phyloP scores from a whole-genome alignment of 2,888 invertebrate genomes.

The Sesamia inferens region DNA sequence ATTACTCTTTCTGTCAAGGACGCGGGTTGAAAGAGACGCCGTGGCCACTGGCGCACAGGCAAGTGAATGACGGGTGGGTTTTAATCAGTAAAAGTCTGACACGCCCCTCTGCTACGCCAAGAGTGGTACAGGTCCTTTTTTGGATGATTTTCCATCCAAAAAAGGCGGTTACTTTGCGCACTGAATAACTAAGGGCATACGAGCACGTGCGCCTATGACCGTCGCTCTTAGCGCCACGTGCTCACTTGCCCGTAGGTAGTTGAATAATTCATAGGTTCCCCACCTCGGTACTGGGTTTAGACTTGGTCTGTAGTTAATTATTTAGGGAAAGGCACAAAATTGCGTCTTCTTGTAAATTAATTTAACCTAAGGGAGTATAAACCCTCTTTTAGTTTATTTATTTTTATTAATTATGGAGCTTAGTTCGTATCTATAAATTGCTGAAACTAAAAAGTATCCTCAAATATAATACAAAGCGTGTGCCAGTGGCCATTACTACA shows the following conservation, averaged over 20 bases:
- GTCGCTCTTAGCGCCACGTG: slow-evolving; percentile 48
- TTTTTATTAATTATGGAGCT: not conserved
- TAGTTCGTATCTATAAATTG: not conserved
- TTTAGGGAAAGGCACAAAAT: not conserved
- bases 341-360: slow-evolving; percentile 16
- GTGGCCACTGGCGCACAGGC: too few relatives aligned
- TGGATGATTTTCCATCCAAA: too few relatives aligned
- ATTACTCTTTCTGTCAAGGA: not conserved
- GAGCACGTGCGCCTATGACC: slow-evolving; percentile 51
- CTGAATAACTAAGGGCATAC: not conserved
- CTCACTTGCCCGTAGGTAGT: slow-evolving; percentile 14
- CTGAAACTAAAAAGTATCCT: not conserved
- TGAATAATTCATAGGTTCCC: slow-evolving; percentile 62
- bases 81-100: too few relatives aligned
- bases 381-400: not conserved
- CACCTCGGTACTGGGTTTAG: slow-evolving; percentile 13
- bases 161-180: not conserved
- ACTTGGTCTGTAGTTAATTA: not conserved
- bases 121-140: too few relatives aligned
- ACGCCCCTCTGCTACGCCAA: too few relatives aligned
- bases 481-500: not conserved
- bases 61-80: too few relatives aligned
- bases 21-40: too few relatives aligned
- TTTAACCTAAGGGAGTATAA: not conserved
- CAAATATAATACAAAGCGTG: not conserved